A percentile compares a stretch with the other conserved stretches of the same genome.
Evolutionary conservation across 2,113 vertebrate genomes (phyloP).

Genomic region (Ibidorhyncha struthersii): DNA sequence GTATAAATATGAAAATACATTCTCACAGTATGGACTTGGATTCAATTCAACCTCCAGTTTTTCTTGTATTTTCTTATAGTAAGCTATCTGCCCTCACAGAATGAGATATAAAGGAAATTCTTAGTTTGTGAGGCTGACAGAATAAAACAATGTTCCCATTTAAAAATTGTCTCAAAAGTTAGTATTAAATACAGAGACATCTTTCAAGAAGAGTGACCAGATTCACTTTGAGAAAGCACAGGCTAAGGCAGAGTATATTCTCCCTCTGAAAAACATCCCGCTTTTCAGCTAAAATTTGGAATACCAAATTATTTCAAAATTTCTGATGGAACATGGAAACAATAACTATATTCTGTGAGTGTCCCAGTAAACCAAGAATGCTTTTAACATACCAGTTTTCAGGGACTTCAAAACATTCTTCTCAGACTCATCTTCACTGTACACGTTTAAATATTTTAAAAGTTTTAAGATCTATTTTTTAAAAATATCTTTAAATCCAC

Average conservation of each 20-base stretch:
- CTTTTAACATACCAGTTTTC: background rate
- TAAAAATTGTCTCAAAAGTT: background rate
- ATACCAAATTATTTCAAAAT: background rate
- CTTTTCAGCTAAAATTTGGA: background rate
- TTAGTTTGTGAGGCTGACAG: background rate
- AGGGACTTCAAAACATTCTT: background rate
- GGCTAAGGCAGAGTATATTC: background rate
- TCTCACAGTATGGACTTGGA: background rate
- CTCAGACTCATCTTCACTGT: background rate
- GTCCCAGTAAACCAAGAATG: background rate
- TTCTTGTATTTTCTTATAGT: background rate
- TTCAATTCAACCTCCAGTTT: background rate
- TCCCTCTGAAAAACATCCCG: background rate
- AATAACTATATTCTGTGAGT: background rate
- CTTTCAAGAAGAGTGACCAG: background rate
- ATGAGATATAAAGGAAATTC: background rate
- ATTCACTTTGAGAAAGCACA: background rate
- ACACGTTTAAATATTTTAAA: background rate
- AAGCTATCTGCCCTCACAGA: background rate
- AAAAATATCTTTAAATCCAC: background rate
- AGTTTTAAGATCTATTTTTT: background rate
- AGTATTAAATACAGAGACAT: background rate
- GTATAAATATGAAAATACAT: constrained; percentile 24
- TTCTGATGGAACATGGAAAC: background rate
- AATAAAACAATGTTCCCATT: background rate